Evolutionary conservation across 2,113 vertebrate species (phyloP), one percentile per base, ranked within the genome.

Genomic region (Vimba vimba): DNA sequence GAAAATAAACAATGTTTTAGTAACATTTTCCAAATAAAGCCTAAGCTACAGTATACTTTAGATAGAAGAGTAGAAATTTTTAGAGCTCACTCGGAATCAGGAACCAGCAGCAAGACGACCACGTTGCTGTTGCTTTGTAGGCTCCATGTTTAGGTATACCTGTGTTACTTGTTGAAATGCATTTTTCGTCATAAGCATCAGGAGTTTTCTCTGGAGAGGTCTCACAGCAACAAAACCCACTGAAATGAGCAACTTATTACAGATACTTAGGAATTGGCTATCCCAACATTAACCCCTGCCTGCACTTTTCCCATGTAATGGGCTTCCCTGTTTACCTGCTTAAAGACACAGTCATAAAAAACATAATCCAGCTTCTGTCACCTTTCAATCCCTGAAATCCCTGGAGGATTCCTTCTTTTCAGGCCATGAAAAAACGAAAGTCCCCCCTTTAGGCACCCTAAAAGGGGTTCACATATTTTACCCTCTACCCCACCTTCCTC

Each of bases 401-500:
- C 93, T 90, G 91, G 94, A 93, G 94, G 94, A 92, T 93, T 95
- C 95, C 80, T 89, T 73, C 78, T 62, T 87, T 89, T 89, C 88
- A 89, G 50, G 50, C 68, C 93, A 93, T 96, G 94, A 93, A 93
- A 94, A 87, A 89, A 82, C 94, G 93, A 95, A 94, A 95, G 95
- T 91, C 93, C 93, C 95, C 93, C 94, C 95, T 94, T 95, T 89
- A 92, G 95, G 95, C 95, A 91, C 93, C 94, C 94, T 95, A 94
- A 96, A 96, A 96, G 94, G 95, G 93, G 94, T 95, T 96, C 96
- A 96, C 96, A 96, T 97, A 96, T 95, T 95, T 95, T 94, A 95
- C 95, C 95, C 95, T 94, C 94, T 94, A 95, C 94, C 96, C 96
- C 95, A 95, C 96, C 96, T 96, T 96, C 96, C 94, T 94, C 93